phyloP scores from a whole-genome alignment of 2,113 vertebrate genomes.

The Tinamus guttatus region DNA sequence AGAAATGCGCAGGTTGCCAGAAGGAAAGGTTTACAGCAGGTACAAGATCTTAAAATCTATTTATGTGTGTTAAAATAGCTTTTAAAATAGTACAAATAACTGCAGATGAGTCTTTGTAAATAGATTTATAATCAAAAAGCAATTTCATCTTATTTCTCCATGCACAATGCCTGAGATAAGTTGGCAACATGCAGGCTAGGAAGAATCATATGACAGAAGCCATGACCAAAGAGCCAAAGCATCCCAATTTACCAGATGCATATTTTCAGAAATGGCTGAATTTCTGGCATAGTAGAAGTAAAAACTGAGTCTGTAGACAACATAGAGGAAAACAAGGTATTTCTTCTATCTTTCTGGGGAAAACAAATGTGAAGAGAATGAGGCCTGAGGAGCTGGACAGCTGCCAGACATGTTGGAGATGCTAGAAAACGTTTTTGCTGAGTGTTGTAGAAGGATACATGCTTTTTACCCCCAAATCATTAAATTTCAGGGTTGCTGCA shows the following conservation, averaged over 20 bases:
- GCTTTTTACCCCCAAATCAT: background rate
- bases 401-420: background rate
- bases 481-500: background rate
- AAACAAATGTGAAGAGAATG: background rate
- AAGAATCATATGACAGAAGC: background rate
- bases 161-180: background rate
- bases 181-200: background rate
- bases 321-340: background rate
- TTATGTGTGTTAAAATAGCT: background rate
- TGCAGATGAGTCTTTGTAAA: background rate
- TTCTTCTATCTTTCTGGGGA: background rate
- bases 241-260: background rate
- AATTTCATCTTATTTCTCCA: background rate
- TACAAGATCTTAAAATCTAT: background rate
- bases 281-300: background rate
- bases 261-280: background rate
- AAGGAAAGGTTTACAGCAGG: background rate
- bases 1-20: background rate
- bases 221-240: background rate
- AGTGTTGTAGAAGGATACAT: background rate
- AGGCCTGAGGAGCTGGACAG: background rate
- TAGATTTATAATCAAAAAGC: background rate
- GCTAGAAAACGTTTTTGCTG: background rate
- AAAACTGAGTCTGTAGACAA: fast-evolving
- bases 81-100: background rate